Percentiles rank a stretch among this genome's conserved stretches.
Evolutionary conservation across 2,888 invertebrate species (phyloP).

Genomic region (Luffia ferchaultella): DNA sequence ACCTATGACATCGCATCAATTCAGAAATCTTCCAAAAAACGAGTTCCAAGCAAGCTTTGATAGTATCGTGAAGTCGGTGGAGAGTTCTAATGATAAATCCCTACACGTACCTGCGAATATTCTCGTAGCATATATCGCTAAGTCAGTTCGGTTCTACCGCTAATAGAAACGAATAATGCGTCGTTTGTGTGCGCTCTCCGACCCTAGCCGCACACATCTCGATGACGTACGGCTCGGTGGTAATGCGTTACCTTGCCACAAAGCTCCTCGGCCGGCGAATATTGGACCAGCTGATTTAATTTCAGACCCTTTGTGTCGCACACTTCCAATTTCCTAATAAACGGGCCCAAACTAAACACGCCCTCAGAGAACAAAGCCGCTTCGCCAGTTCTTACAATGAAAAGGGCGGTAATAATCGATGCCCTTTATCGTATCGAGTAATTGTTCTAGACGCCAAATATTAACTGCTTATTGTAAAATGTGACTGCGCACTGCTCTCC

Average conservation of each 20-base stretch:
- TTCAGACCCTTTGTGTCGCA: slow-evolving; percentile 50
- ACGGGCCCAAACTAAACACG: slow-evolving; percentile 34
- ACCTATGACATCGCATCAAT: too few relatives aligned
- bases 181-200: background rate
- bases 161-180: background rate
- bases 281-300: slow-evolving; percentile 52
- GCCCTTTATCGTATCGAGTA: slow-evolving; percentile 26
- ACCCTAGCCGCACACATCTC: too few relatives aligned
- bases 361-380: slow-evolving; percentile 17
- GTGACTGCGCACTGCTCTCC: background rate
- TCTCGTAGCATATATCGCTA: background rate
- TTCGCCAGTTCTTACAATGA: slow-evolving; percentile 27
- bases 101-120: background rate
- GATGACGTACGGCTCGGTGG: too few relatives aligned
- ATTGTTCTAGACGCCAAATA: slow-evolving; percentile 36
- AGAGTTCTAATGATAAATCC: background rate
- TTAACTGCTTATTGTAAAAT: slow-evolving; percentile 19
- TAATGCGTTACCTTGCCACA: slow-evolving; percentile 17
- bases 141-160: background rate
- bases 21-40: too few relatives aligned
- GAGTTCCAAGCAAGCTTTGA: too few relatives aligned
- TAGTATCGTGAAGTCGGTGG: too few relatives aligned
- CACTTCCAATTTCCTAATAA: slow-evolving; percentile 51
- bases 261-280: slow-evolving; percentile 37
- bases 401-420: slow-evolving; percentile 37